Evolutionary conservation across 2,113 vertebrate genomes (phyloP), one percentile per base, ranked within the genome.

Genomic region (Sinocyclocheilus grahami): DNA sequence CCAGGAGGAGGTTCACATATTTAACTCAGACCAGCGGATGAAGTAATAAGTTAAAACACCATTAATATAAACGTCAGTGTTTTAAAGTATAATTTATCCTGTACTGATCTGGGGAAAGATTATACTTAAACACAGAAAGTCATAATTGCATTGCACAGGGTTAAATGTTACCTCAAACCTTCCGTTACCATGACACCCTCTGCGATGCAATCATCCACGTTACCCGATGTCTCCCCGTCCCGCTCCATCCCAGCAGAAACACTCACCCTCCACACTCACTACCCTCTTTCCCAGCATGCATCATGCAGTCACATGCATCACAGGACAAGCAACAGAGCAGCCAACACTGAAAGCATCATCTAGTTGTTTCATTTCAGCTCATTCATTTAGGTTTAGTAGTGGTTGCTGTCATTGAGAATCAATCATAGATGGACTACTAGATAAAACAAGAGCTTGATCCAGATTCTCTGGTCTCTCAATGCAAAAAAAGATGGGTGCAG

Each of bases 271-370:
- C 72, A 46, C 13, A 84, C 72, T 87, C 42, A 87, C 65, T 84
- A 88, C 76, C 85, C 80, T 67, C 87, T 39, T 87, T 86, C 69
- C 76, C 89, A 91, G 74, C 96, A 96, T 96, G 96, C 96, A 90
- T 88, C 93, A 93, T 94, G 95, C 94, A 78, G 75, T 82, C 22
- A 75, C 79, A 92, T 91, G 93, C 91, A 87, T 93, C 92, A 94
- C 93, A 92, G 88, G 89, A 95, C 94, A 93, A 95, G 94, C 95
- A 95, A 92, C 93, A 90, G 92, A 90, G 90, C 90, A 90, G 94
- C 93, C 88, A 92, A 93, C 92, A 95, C 91, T 91, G 88, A 94
- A 92, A 94, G 93, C 92, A 91, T 93, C 91, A 90, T 92, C 92
- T 90, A 91, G 88, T 89, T 79, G 83, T 48, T 86, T 89, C 72